phyloP scores from a whole-genome alignment of 2,888 invertebrate species.

The Clusia tigrina region DNA sequence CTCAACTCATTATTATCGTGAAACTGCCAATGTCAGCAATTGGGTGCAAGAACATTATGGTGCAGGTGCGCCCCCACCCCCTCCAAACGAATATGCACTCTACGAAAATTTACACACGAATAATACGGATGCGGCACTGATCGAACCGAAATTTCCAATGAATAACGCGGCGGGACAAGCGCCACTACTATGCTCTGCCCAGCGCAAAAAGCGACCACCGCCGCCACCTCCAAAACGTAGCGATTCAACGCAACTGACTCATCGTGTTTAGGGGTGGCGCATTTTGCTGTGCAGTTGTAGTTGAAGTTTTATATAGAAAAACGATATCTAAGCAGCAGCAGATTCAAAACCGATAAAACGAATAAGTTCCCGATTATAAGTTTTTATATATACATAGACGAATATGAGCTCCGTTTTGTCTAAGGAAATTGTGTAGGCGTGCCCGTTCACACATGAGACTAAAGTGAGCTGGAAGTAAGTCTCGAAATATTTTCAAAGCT shows the following conservation, averaged over 20 bases:
- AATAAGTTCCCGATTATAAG: too few relatives aligned
- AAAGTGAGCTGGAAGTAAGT: too few relatives aligned
- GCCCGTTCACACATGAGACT: too few relatives aligned
- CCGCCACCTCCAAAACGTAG: slow-evolving; percentile 91
- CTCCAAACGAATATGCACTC: slow-evolving; percentile 57
- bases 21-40: slow-evolving; percentile 81
- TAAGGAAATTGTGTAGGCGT: too few relatives aligned
- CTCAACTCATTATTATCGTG: slow-evolving; percentile 62
- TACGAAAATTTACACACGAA: slow-evolving; percentile 78
- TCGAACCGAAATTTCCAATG: slow-evolving; percentile 39
- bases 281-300: too few relatives aligned
- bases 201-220: slow-evolving; percentile 78
- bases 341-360: too few relatives aligned
- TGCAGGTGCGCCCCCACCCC: slow-evolving; percentile 44
- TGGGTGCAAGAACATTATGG: slow-evolving; percentile 92
- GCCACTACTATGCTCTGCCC: slow-evolving; percentile 40
- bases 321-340: too few relatives aligned
- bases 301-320: too few relatives aligned
- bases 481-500: too few relatives aligned
- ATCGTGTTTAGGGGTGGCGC: slow-evolving; percentile 53
- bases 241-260: slow-evolving; percentile 83
- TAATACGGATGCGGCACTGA: slow-evolving; percentile 30
- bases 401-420: too few relatives aligned
- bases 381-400: too few relatives aligned
- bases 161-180: slow-evolving; percentile 16